Evolutionary conservation across 1,140 invertebrate genomes (phyloP).

Genomic region (Drosophila melanica): DNA sequence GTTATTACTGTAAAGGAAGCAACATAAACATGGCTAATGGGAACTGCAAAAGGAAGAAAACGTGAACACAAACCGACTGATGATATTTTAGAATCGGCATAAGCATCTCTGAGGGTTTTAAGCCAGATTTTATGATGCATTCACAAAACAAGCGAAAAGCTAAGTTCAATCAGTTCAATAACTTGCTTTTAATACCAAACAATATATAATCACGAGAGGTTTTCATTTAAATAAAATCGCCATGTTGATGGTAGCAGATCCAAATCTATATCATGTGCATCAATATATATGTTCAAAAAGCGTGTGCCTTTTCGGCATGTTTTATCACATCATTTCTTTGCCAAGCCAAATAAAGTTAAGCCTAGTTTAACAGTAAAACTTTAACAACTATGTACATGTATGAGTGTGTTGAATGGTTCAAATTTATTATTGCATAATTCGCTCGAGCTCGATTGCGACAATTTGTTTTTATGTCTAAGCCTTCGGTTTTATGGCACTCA

Average conservation of each 20-base stretch:
- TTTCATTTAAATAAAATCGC: no score
- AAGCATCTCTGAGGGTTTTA: not conserved
- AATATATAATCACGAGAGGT: no score
- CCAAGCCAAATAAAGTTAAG: not conserved
- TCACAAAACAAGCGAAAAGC: not conserved
- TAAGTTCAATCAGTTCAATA: not conserved
- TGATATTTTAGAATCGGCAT: constrained; percentile 19
- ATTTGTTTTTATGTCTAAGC: constrained; percentile 50
- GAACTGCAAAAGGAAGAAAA: constrained; percentile 12
- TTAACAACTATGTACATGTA: constrained; percentile 16
- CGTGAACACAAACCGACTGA: constrained; percentile 1
- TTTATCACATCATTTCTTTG: not conserved
- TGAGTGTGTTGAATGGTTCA: constrained; percentile 13
- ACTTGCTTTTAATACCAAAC: no score
- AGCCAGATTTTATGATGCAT: not conserved
- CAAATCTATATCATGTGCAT: no score
- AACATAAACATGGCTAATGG: constrained; percentile 44
- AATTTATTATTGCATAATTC: constrained; percentile 50
- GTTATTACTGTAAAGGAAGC: constrained; percentile 23
- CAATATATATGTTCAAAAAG: no score
- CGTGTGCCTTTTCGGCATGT: not conserved
- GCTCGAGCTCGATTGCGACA: constrained; percentile 38
- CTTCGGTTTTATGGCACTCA: constrained; percentile 48
- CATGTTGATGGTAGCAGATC: no score
- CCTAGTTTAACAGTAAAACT: constrained; percentile 1